These are phyloP conservation scores for Leptodactylus fuscus DNA, from an alignment of 2,113 vertebrate genomes.

Conservation along the genomic window DNA sequence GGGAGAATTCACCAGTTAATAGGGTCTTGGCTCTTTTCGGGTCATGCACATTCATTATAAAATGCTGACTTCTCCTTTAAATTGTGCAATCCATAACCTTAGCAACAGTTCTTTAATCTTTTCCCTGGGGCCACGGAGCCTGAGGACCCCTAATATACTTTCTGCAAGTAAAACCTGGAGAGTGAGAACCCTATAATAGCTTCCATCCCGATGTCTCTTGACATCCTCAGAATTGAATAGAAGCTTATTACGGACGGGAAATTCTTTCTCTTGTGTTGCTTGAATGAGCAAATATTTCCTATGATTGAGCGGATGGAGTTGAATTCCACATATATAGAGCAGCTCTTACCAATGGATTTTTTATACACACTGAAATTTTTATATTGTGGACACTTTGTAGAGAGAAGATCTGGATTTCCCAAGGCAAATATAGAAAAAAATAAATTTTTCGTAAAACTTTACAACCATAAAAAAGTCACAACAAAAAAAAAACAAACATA, in stretches of 20 bases:
- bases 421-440: not conserved
- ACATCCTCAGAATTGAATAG: not conserved
- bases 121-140: not conserved
- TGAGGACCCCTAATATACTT: not conserved
- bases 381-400: not conserved
- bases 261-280: not conserved
- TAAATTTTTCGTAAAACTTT: not conserved
- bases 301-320: not conserved
- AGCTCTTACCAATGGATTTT: not conserved
- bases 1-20: not conserved
- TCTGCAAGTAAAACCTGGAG: not conserved
- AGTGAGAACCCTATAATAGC: not conserved
- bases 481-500: too few species aligned
- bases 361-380: not conserved
- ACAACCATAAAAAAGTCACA: too few species aligned
- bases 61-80: not conserved
- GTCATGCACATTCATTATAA: constrained; percentile 1
- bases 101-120: not conserved
- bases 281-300: not conserved
- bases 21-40: not conserved
- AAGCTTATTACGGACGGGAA: not conserved
- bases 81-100: not conserved
- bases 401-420: not conserved
- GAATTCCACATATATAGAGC: not conserved
- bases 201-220: not conserved